Base-by-base conservation (phyloP, 2,888 invertebrate genomes). In the Meganola albula region DNA sequence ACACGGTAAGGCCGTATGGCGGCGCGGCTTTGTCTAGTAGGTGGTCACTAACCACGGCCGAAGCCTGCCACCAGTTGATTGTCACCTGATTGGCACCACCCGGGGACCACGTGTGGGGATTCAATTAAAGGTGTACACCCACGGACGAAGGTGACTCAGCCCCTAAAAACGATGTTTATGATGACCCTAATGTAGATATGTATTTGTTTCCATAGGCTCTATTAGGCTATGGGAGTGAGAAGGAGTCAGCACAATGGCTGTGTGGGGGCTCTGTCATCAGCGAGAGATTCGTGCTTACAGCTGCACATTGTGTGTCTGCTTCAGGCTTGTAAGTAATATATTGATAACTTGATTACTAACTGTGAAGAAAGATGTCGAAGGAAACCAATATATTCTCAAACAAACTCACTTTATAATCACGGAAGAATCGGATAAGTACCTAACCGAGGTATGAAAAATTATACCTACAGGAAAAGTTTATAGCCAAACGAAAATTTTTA, bases 201-300 rank as follows among this genome's bases (percentile, higher is more conserved):
- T 21, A 29, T 10, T 21, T 3, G 3, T 10, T 24, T 22, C 4
- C 6, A 16, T 26, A 51, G 51, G 37, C 40, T 2, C 13, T 52
- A 10, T 20, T 52, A 2, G 53, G 52, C 0, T 51, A 36, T 10
- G 40, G 45, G 0, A 1, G 1, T 1, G 24, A 43, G 1, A 18
- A 13, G 8, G 16, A 12, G 1, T 29, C 43, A 3, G 48, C 40
- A 2, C 36, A 40, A 25, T 48, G 48, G 48, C 24, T 48, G n/a
- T 48, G 48, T 11, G 48, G 49, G 1, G 48, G 48, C 0, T 43
- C 49, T 0, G 13, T 48, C 2, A 45, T 48, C 24, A 48, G 49
- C 3, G 43, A 48, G 2, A 29, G 10, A 2, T 48, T 34, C 12
- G 23, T 48, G 0, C 28, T 48, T 0, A 45, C 48, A 2, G 48